These are phyloP conservation scores for Bombycilla garrulus DNA, from an alignment of 2,113 vertebrate genomes.

Conservation along the genomic window DNA sequence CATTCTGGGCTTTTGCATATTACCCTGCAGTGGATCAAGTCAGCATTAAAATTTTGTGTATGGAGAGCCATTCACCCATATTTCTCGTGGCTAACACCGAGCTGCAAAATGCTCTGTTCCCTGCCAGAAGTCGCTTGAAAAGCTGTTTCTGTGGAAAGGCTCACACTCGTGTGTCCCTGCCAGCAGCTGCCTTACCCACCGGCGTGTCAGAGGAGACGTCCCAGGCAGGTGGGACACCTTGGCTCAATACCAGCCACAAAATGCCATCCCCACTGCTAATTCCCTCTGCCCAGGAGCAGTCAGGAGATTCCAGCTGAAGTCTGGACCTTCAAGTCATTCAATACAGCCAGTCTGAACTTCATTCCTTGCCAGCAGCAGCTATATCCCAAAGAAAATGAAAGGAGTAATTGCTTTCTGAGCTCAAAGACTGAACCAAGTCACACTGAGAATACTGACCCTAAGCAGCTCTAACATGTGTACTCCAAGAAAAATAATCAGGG, in stretches of 20 bases:
- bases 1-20: background rate
- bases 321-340: background rate
- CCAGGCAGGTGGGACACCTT: background rate
- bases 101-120: background rate
- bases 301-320: background rate
- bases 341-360: background rate
- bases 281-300: background rate
- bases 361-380: background rate
- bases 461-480: background rate
- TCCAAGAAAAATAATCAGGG: background rate
- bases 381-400: background rate
- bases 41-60: background rate
- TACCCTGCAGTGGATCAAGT: background rate
- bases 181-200: background rate
- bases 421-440: background rate
- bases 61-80: background rate
- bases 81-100: background rate
- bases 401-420: conserved; percentile 11
- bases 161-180: fast-evolving
- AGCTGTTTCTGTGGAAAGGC: background rate
- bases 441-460: background rate
- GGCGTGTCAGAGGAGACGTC: background rate
- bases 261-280: background rate
- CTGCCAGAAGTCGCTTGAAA: background rate
- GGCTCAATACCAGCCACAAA: background rate